These are phyloP conservation scores for Mohoua ochrocephala DNA, from an alignment of 2,113 vertebrate species.

Conservation along the genomic window DNA sequence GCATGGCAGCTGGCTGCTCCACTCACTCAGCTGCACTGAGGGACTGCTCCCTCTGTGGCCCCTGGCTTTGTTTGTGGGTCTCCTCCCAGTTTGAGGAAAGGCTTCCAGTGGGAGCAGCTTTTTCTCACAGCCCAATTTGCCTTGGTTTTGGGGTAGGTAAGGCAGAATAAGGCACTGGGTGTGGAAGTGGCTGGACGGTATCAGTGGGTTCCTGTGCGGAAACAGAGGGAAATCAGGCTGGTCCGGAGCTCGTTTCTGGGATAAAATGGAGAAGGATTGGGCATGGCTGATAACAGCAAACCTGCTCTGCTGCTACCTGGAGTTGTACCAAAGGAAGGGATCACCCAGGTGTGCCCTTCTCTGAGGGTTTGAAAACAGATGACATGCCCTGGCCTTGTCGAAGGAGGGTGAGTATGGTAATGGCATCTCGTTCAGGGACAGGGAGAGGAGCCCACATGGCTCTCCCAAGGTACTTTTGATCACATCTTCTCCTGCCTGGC, in stretches of 20 bases:
- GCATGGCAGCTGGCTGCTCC: neutral
- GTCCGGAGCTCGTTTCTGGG: neutral
- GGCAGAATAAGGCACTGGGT: neutral
- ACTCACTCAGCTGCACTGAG: neutral
- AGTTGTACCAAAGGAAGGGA: neutral
- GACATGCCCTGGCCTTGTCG: neutral
- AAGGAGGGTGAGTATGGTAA: neutral
- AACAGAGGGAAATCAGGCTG: neutral
- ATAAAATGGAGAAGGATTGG: neutral
- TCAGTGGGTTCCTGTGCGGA: neutral
- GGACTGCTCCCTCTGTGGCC: neutral
- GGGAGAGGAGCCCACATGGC: neutral
- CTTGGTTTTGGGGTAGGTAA: neutral
- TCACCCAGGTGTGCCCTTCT: neutral
- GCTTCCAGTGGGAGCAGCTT: neutral
- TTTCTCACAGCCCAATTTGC: neutral
- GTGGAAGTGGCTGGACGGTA: neutral
- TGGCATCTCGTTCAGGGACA: neutral
- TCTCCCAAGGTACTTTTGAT: neutral
- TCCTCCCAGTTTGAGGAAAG: neutral
- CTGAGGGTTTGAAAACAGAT: neutral
- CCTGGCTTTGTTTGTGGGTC: neutral
- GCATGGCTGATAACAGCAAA: neutral
- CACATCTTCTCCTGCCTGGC: neutral
- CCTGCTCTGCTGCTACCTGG: neutral